Evolutionary conservation across 2,113 vertebrate species (phyloP).

Genomic region (Rallus limicola): DNA sequence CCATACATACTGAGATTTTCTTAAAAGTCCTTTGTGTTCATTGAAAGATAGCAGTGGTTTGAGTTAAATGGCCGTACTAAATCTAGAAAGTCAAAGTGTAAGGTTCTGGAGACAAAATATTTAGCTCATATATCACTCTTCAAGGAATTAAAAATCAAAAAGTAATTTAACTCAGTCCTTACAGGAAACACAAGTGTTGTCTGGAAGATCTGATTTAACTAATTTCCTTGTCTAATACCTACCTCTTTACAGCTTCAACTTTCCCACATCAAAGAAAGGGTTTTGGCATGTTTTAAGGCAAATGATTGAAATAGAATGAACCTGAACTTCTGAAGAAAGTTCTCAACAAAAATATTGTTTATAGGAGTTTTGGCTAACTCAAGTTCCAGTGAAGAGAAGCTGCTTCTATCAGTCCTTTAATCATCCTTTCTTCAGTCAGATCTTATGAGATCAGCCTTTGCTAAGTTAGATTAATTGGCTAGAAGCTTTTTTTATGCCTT

Average conservation of each 20-base stretch:
- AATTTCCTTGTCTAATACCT: neutral
- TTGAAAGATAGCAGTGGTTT: neutral
- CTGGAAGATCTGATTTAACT: constrained; percentile 14
- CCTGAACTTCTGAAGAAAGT: neutral
- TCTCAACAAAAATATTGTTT: neutral
- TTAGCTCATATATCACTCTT: neutral
- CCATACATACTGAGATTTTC: neutral
- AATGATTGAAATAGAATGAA: neutral
- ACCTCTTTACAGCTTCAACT: neutral
- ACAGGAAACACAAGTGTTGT: neutral
- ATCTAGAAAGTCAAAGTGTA: neutral
- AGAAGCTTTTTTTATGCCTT: neutral
- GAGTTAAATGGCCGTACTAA: neutral
- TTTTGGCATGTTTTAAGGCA: neutral
- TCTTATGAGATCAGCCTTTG: neutral
- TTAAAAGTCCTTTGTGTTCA: neutral
- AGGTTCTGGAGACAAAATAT: neutral
- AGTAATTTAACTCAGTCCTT: constrained; percentile 1
- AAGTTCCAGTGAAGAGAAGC: neutral
- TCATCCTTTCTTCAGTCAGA: neutral
- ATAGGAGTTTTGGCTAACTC: neutral
- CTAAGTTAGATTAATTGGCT: neutral
- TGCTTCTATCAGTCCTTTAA: neutral
- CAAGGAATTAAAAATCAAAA: neutral
- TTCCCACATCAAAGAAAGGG: neutral